Conservation (phyloP, 2,113 vertebrate species). For the Apistogramma diplotaenia region DNA sequence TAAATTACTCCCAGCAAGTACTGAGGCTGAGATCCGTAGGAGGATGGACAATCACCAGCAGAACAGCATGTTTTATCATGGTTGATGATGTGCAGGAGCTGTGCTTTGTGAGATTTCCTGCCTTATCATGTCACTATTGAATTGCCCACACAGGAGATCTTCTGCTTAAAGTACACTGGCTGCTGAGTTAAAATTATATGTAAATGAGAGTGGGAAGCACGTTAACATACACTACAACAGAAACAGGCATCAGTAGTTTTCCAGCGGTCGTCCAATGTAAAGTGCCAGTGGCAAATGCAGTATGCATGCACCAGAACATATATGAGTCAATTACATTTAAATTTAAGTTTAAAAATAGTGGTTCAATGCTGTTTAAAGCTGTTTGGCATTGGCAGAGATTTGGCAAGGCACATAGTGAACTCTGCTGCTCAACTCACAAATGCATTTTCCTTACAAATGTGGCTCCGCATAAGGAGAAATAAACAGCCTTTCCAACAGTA, state of each 20-base stretch:
- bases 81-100: constrained; percentile 25
- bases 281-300: background rate
- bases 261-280: background rate
- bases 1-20: constrained; percentile 35
- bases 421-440: no score
- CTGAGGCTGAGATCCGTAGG: constrained; percentile 23
- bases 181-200: constrained; percentile 2
- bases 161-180: constrained; percentile 1
- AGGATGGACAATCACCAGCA: constrained; percentile 35
- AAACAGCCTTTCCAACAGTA: no score
- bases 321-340: background rate
- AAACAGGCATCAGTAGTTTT: background rate
- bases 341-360: no score
- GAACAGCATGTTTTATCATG: constrained; percentile 34
- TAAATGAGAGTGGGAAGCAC: constrained; percentile 6
- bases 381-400: no score
- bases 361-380: no score
- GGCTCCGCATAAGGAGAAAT: no score
- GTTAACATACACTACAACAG: background rate
- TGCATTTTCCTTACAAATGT: no score
- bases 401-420: no score
- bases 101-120: constrained; percentile 29
- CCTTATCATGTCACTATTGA: constrained; percentile 55
- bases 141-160: constrained; percentile 38
- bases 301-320: background rate